Percentiles rank a stretch among this genome's conserved stretches.
Evolutionary conservation across 2,113 vertebrate species (phyloP).

Genomic region (Alosa alosa): DNA sequence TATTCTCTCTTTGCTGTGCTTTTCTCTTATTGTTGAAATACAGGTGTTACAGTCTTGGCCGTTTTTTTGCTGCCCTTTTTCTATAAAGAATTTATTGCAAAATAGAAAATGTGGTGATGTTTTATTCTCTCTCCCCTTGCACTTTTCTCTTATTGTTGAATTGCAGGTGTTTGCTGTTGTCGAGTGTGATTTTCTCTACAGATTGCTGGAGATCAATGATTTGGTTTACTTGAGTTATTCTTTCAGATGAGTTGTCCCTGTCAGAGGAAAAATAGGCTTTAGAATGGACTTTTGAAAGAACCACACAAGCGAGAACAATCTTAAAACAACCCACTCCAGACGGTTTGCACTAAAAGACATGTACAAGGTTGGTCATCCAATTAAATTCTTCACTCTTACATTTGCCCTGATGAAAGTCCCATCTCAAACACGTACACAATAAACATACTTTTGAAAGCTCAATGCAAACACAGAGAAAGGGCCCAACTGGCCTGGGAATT

Average conservation of each 20-base stretch:
- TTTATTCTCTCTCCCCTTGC: not conserved
- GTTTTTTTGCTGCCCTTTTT: not conserved
- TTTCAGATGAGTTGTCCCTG: not conserved
- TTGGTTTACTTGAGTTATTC: not conserved
- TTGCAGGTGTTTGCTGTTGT: not conserved
- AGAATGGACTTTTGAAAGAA: not conserved
- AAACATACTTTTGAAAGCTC: not conserved
- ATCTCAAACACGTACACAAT: not conserved
- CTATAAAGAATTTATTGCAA: not conserved
- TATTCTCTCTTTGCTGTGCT: not conserved
- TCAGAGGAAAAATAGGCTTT: not conserved
- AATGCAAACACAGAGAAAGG: not conserved
- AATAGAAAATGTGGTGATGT: not conserved
- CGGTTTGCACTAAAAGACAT: not conserved
- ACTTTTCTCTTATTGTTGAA: not conserved
- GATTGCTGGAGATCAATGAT: not conserved
- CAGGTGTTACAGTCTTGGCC: not conserved
- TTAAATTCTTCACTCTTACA: constrained; percentile 13
- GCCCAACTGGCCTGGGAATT: not conserved
- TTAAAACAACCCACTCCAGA: not conserved
- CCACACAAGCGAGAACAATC: not conserved
- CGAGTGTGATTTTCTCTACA: not conserved
- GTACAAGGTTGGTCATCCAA: constrained; percentile 14
- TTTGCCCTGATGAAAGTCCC: not conserved
- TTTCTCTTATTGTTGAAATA: not conserved